A percentile compares a stretch with the other conserved stretches of the same genome.
These are phyloP conservation scores for Hydrocynus forskahlii DNA, from an alignment of 2,797 vertebrate genomes.

Conservation along the genomic window DNA sequence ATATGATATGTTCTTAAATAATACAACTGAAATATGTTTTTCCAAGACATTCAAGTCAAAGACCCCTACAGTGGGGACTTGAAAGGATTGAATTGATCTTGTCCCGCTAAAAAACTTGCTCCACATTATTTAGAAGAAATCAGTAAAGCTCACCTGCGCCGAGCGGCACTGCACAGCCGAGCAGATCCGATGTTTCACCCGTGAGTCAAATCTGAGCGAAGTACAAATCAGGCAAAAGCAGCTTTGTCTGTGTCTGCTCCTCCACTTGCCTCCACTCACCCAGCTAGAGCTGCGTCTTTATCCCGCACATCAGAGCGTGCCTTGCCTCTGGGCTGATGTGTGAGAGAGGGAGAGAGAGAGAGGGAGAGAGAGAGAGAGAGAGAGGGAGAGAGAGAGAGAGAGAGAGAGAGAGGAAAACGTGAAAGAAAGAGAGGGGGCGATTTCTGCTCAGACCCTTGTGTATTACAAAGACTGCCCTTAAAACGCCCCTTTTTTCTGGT, in stretches of 20 bases:
- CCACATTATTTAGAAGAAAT: neutral
- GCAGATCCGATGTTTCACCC: slow-evolving; percentile 9
- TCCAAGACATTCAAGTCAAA: neutral
- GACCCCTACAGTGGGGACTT: neutral
- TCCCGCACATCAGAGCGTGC: slow-evolving; percentile 39
- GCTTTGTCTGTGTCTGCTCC: slow-evolving; percentile 60
- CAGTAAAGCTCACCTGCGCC: slow-evolving; percentile 28
- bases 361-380: slow-evolving; percentile 51
- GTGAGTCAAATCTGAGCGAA: neutral
- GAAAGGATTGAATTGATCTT: neutral
- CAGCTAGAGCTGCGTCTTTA: slow-evolving; percentile 51
- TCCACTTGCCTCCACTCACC: slow-evolving; percentile 25
- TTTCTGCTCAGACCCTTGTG: slow-evolving; percentile 71
- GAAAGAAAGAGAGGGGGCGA: slow-evolving; percentile 61
- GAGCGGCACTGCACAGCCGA: neutral
- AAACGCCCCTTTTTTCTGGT: neutral
- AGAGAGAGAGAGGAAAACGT: slow-evolving; percentile 52
- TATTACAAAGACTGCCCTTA: slow-evolving; percentile 47
- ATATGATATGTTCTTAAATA: no score
- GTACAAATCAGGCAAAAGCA: neutral
- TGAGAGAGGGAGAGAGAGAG: slow-evolving; percentile 39
- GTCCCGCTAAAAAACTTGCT: neutral
- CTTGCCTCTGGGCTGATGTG: slow-evolving; percentile 30
- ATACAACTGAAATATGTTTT: no score
- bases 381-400: slow-evolving; percentile 61